phyloP scores from a whole-genome alignment of 2,888 invertebrate species.

The Drosophila diplacantha region DNA sequence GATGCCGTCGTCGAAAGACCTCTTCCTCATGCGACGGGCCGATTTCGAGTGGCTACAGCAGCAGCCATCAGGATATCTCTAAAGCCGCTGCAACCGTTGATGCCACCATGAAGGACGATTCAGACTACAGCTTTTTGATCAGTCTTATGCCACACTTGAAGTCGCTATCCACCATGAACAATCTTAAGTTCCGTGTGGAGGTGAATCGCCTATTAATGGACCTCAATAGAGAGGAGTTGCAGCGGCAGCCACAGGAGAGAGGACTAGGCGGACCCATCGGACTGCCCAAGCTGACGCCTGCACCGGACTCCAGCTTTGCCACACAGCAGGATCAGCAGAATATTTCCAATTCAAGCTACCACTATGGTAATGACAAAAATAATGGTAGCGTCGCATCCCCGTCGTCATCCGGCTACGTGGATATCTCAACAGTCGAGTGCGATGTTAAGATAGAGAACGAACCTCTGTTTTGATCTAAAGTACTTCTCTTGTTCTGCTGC shows the following conservation, averaged over 20 bases:
- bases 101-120: constrained; percentile 42
- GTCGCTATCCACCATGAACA: constrained; percentile 48
- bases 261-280: not conserved
- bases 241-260: not conserved
- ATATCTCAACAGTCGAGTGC: constrained; percentile 54
- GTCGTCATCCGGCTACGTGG: constrained; percentile 12
- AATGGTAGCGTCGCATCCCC: not conserved
- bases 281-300: constrained; percentile 31
- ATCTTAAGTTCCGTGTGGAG: constrained; percentile 58
- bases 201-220: constrained; percentile 56
- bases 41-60: constrained; percentile 9
- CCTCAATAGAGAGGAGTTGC: constrained; percentile 48
- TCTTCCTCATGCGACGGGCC: constrained; percentile 37
- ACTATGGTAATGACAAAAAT: not conserved
- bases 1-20: constrained; percentile 29
- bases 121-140: constrained; percentile 58
- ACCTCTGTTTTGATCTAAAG: constrained; percentile 26
- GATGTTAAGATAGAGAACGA: constrained; percentile 65
- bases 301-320: constrained; percentile 20
- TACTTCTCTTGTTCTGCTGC: not conserved
- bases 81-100: not conserved
- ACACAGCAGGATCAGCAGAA: not conserved
- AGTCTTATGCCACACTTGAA: constrained; percentile 62
- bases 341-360: constrained; percentile 22
- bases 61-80: constrained; percentile 1